Evolutionary conservation across 2,888 invertebrate genomes (phyloP).

Genomic region (Tupiocoris notatus): DNA sequence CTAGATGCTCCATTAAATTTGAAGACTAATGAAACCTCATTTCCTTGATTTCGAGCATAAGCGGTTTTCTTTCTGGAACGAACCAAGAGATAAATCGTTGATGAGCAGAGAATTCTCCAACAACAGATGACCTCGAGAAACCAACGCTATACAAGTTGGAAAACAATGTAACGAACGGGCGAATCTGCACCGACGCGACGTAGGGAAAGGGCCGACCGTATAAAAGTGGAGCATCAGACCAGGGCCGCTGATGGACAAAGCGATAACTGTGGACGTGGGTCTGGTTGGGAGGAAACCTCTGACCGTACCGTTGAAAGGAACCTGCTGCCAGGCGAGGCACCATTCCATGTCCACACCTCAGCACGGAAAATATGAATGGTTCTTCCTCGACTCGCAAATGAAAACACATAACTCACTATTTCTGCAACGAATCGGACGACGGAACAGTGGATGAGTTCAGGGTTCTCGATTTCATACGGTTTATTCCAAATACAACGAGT

Average conservation of each 20-base stretch:
- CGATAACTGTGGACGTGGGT: constrained; percentile 8
- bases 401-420: no score
- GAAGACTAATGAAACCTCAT: no score
- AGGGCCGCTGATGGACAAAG: constrained; percentile 7
- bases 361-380: not conserved
- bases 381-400: not conserved
- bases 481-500: no score
- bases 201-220: constrained; percentile 21
- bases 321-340: not conserved
- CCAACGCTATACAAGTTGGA: not conserved
- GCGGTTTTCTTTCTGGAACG: no score
- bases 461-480: no score
- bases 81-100: no score
- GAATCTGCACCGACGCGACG: not conserved
- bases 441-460: no score
- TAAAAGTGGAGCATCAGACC: constrained; percentile 28
- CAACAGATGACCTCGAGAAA: not conserved
- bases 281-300: not conserved
- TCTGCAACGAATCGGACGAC: no score
- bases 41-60: no score
- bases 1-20: no score
- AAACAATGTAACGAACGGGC: not conserved
- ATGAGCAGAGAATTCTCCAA: no score
- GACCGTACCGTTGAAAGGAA: not conserved
- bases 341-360: not conserved